Evolutionary conservation across 1,140 invertebrate species (phyloP).

Genomic region (Drosophila santomea): DNA sequence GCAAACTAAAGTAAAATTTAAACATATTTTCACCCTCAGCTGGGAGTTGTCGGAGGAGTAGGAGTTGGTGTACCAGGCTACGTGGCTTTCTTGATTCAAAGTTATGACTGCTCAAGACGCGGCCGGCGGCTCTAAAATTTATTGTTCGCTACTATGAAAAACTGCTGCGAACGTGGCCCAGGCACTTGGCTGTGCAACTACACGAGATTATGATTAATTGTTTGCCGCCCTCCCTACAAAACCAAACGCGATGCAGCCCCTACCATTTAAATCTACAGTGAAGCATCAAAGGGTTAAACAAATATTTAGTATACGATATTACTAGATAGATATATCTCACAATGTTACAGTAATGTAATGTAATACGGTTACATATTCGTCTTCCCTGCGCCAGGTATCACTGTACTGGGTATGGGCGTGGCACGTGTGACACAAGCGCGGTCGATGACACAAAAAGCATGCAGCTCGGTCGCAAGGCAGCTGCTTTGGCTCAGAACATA

Average conservation of each 20-base stretch:
- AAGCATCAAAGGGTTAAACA: neutral
- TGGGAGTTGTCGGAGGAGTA: constrained; percentile 7
- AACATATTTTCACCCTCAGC: constrained; percentile 61
- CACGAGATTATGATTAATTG: constrained; percentile 80
- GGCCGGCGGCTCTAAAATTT: constrained; percentile 67
- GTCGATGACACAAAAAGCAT: constrained; percentile 62
- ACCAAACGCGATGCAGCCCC: constrained; percentile 9
- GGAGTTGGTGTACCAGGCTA: constrained; percentile 21
- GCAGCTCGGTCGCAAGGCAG: constrained; percentile 45
- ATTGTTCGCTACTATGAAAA: constrained; percentile 71
- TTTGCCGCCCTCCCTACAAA: constrained; percentile 15
- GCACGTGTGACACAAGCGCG: constrained; percentile 72
- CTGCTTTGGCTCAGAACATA: constrained; percentile 65
- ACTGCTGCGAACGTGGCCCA: constrained; percentile 69
- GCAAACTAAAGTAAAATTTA: constrained; percentile 57
- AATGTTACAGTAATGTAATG: too few species aligned
- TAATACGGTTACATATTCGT: too few species aligned
- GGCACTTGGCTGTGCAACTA: constrained; percentile 67
- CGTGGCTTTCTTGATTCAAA: constrained; percentile 64
- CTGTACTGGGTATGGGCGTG: constrained; percentile 53
- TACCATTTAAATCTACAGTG: constrained; percentile 19
- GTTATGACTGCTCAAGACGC: constrained; percentile 76
- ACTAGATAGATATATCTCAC: too few species aligned
- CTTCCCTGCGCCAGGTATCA: neutral
- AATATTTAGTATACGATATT: too few species aligned